Base-by-base conservation (phyloP, 2,888 invertebrate genomes). In the Steromphala cineraria region DNA sequence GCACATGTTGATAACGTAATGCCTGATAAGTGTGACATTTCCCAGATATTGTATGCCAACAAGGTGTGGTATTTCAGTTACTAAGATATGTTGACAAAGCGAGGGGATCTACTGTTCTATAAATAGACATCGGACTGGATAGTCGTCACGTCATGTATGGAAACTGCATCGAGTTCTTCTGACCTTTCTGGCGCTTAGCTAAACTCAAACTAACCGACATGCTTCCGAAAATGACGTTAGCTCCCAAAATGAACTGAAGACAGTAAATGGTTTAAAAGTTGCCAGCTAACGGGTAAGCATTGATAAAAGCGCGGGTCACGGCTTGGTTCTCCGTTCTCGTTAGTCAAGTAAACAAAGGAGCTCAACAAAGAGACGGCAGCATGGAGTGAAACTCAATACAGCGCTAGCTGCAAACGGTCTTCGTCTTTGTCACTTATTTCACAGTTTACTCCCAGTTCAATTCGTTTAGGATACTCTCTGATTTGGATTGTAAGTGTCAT, bases 101-200 rank as follows among this genome's bases (percentile, higher is more conserved):
- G 36, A 19, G 40, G 40, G 36, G 36, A 71, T 36, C 71, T 36
- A 36, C 40, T n/a, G 71, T 36, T 71, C 71, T 36, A 71, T 36
- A 71, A 71, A 71, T 71, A 71, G 71, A 71, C 36, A 17, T 10
- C 19, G 71, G 36, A 71, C 71, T 10, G 15, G 71, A 15, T 15
- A 19, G 71, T 71, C 71, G 71, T 71, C 71, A 71, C 71, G 71
- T 71, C 71, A 40, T n/a, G 56, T 71, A 36, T 71, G 13, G 31
- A 71, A 67, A 36, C 28, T 19, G 19, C 15, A 36, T 36, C 19
- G 62, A 36, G 36, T 71, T 71, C 71, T 31, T 40, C 36, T 71
- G 71, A 71, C 71, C 71, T 71, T 71, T 46, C 46, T 10, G n/a
- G 28, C 5, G 17, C n/a, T 36, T 15, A 31, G 19, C 31, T 15